phyloP scores from a whole-genome alignment of 1,140 invertebrate genomes.

The Ceratoteleas bidentatus region DNA sequence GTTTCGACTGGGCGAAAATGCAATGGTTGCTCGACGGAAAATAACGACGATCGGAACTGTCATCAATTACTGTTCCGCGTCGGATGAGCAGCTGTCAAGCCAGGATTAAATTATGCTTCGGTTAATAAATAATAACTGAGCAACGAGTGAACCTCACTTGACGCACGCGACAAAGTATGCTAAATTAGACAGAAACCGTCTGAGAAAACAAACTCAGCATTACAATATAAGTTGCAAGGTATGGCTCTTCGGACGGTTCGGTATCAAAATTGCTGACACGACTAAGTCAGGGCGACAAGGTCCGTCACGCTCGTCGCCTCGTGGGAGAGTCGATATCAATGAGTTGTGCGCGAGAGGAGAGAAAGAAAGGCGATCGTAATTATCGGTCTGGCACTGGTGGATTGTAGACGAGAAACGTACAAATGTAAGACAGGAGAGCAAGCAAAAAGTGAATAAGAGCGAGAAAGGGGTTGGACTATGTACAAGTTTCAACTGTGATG shows the following conservation, averaged over 20 bases:
- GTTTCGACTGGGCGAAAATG: too few species aligned
- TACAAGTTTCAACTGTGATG: constrained; percentile 70
- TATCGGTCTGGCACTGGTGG: constrained; percentile 50
- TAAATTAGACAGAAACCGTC: too few species aligned
- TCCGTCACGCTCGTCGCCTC: constrained; percentile 7
- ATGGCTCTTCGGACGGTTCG: too few species aligned
- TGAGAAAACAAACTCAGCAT: too few species aligned
- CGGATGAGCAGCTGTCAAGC: too few species aligned
- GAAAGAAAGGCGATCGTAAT: constrained; percentile 7
- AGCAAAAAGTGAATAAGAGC: constrained; percentile 45
- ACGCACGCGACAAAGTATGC: too few species aligned
- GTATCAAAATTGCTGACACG: too few species aligned
- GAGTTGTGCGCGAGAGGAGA: constrained; percentile 7
- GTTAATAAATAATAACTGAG: neutral
- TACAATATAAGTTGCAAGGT: too few species aligned
- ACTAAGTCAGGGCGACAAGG: neutral
- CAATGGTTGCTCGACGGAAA: neutral
- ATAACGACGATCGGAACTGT: neutral
- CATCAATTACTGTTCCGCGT: neutral
- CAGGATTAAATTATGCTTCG: neutral
- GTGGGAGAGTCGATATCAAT: constrained; percentile 10
- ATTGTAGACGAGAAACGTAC: constrained; percentile 32
- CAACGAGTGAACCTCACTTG: neutral
- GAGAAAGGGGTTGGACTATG: constrained; percentile 65
- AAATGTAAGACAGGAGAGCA: constrained; percentile 31